These are phyloP conservation scores for Crocidura indochinensis DNA, from an alignment of 2,797 vertebrate genomes.

Conservation along the genomic window DNA sequence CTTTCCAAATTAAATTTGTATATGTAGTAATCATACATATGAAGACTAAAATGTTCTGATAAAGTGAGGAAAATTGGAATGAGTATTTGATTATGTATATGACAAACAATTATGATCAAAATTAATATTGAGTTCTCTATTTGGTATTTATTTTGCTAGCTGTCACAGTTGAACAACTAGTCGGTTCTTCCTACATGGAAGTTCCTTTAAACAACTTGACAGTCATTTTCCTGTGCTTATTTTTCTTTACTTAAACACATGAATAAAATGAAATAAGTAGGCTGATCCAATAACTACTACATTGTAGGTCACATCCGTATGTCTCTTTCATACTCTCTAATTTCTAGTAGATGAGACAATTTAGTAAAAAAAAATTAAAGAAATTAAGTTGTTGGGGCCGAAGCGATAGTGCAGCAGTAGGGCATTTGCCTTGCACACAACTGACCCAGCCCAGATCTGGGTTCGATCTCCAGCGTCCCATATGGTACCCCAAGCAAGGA, in stretches of 20 bases:
- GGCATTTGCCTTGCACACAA: too few relatives aligned
- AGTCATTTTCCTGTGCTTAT: not conserved
- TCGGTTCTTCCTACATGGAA: not conserved
- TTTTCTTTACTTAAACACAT: not conserved
- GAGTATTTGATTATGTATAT: not conserved
- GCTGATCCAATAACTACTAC: not conserved
- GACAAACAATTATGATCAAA: conserved; percentile 3
- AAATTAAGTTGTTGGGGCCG: not conserved
- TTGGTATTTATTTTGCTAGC: not conserved
- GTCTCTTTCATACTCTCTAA: not conserved
- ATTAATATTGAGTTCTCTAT: not conserved
- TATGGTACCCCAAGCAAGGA: too few relatives aligned
- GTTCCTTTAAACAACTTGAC: not conserved
- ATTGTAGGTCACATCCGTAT: not conserved
- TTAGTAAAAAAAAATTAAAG: not conserved
- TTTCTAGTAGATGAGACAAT: not conserved
- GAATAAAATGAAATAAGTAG: not conserved
- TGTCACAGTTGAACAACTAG: not conserved
- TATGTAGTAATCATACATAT: not conserved
- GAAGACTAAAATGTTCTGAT: too few relatives aligned
- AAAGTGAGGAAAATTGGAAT: not conserved
- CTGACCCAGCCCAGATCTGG: too few relatives aligned
- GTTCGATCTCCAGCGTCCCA: too few relatives aligned
- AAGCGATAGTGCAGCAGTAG: too few relatives aligned
- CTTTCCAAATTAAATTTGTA: not conserved